These are phyloP conservation scores for Lacerta viridis DNA, from an alignment of 2,797 vertebrate genomes.

Conservation along the genomic window DNA sequence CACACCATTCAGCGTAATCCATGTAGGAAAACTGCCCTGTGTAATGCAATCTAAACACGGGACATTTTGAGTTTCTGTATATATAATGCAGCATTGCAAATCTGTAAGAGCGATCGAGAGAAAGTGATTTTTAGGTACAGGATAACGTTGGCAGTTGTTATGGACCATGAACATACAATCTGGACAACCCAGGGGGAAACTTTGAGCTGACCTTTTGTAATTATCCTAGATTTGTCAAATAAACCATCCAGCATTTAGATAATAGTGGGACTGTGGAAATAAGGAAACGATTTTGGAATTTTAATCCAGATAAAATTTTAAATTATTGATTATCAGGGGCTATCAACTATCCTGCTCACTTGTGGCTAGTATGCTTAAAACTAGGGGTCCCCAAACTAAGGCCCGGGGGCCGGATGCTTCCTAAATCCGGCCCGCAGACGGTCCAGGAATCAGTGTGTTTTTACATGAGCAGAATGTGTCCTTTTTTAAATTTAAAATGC, in stretches of 20 bases:
- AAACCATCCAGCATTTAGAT: slow-evolving; percentile 1
- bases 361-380: neutral
- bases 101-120: slow-evolving; percentile 62
- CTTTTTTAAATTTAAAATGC: no score
- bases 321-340: neutral
- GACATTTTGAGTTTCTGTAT: slow-evolving; percentile 24
- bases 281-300: slow-evolving; percentile 12
- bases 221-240: neutral
- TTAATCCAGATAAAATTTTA: neutral
- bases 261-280: neutral
- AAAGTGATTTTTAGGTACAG: slow-evolving; percentile 62
- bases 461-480: no score
- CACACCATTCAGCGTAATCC: neutral
- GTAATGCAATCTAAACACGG: neutral
- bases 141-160: slow-evolving; percentile 46
- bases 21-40: neutral
- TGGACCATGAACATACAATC: neutral
- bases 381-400: no score
- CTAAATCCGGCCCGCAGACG: no score
- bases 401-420: accelerated
- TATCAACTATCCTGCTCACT: neutral
- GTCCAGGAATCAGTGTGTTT: no score
- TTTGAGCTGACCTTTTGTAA: neutral
- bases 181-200: neutral
- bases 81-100: slow-evolving; percentile 61